A percentile compares a stretch with the other conserved stretches of the same genome.
Conservation (phyloP, 2,888 invertebrate species). For the Thysanoteuthis rhombus region DNA sequence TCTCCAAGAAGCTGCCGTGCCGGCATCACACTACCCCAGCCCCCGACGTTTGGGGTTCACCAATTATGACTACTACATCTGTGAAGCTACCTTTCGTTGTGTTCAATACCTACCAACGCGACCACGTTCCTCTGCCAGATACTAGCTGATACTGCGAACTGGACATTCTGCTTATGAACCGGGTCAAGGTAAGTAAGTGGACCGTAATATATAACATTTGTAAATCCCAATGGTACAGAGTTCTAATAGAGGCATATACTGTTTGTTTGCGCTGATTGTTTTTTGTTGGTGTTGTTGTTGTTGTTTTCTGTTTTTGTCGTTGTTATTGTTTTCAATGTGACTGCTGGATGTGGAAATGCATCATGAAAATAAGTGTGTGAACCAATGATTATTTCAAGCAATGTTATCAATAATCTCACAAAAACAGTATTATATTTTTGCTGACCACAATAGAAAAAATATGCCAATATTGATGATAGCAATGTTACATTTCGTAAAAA, state of each 20-base stretch:
- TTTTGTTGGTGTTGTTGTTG: no score
- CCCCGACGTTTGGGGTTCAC: conserved; percentile 1
- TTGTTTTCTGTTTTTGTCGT: background rate
- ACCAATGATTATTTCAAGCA: background rate
- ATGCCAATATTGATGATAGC: background rate
- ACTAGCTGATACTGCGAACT: conserved; percentile 23
- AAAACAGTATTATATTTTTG: background rate
- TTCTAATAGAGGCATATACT: no score
- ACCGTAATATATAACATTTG: background rate
- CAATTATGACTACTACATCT: conserved; percentile 29
- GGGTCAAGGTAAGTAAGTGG: background rate
- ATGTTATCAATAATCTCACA: background rate
- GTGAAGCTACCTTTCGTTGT: conserved; percentile 25
- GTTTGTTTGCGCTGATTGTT: no score
- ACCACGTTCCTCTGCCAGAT: conserved; percentile 28
- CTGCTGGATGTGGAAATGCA: background rate
- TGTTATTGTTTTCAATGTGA: background rate
- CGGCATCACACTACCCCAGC: background rate
- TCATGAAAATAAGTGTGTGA: background rate
- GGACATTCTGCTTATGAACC: background rate
- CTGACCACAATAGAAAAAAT: background rate
- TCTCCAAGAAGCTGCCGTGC: background rate
- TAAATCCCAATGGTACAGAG: no score
- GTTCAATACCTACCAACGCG: conserved; percentile 28
- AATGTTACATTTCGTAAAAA: background rate